Evolutionary conservation across 2,113 vertebrate species (phyloP).

Genomic region (Zootoca vivipara): DNA sequence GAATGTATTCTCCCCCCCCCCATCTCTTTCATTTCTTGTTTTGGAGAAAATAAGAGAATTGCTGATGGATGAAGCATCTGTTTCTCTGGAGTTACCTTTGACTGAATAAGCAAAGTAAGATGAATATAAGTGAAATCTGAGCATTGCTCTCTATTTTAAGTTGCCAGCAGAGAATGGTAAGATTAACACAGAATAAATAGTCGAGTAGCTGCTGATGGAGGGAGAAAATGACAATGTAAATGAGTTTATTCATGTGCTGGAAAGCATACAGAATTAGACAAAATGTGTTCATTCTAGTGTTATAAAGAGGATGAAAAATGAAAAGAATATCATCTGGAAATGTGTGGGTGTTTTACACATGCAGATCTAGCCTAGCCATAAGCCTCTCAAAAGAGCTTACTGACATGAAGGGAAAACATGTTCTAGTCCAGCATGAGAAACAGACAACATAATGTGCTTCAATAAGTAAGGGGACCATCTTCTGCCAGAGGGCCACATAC

Average conservation of each 20-base stretch:
- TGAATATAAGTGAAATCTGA: conserved; percentile 34
- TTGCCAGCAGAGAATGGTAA: conserved; percentile 34
- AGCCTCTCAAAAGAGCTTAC: not conserved
- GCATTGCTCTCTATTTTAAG: conserved; percentile 48
- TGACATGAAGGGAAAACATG: not conserved
- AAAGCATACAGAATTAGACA: conserved; percentile 31
- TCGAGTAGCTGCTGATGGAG: not conserved
- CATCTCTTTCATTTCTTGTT: conserved; percentile 25
- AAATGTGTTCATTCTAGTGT: conserved; percentile 22
- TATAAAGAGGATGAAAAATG: not conserved
- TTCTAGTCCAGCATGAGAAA: not conserved
- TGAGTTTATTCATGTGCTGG: not conserved
- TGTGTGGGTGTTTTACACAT: conserved; percentile 23
- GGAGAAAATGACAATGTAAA: conserved; percentile 41
- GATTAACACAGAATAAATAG: conserved; percentile 31
- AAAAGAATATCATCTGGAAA: conserved; percentile 10
- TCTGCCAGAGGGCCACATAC: too few species aligned
- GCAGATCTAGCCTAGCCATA: conserved; percentile 4
- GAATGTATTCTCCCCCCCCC: conserved; percentile 6
- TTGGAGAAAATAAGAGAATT: conserved; percentile 26
- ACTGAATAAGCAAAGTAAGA: conserved; percentile 32
- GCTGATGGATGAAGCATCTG: conserved; percentile 13
- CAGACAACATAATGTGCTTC: not conserved
- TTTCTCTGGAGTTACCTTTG: conserved; percentile 7
- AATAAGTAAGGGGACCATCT: not conserved